Percentiles rank a stretch among this genome's conserved stretches.
Evolutionary conservation across 30 jellyfish, hydroid and myxozoan species (phyloP).

Genomic region (Hydractinia symbiolongicarpus): DNA sequence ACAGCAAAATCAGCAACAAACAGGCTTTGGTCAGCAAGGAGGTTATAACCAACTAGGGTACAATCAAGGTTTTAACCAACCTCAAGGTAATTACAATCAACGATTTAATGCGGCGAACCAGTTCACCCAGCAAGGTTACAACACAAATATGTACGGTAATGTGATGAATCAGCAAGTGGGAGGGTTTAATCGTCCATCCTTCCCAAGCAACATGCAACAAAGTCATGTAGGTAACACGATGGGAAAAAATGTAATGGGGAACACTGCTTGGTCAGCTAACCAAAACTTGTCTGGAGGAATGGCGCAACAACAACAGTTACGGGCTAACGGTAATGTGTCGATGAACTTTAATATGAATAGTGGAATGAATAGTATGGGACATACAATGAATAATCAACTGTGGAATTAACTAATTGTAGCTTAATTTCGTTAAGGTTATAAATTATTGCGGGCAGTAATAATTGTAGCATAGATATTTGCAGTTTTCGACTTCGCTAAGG

Average conservation of each 20-base stretch:
- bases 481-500: too few species aligned
- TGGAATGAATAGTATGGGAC: slow-evolving; percentile 21
- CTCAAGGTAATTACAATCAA: background rate
- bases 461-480: too few species aligned
- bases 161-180: background rate
- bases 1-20: background rate
- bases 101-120: background rate
- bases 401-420: background rate
- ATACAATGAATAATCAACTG: slow-evolving; percentile 10
- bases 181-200: background rate
- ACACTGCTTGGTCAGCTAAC: slow-evolving; percentile 30
- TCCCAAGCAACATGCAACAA: background rate
- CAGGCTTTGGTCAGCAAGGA: background rate
- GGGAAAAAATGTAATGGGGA: background rate
- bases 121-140: background rate
- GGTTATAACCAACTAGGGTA: background rate
- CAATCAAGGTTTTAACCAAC: slow-evolving; percentile 7
- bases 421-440: too few species aligned
- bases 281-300: slow-evolving; percentile 54
- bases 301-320: slow-evolving; percentile 14
- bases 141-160: background rate
- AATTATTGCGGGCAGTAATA: too few species aligned
- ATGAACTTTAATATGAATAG: background rate
- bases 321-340: background rate
- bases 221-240: background rate